A percentile compares a stretch with the other conserved stretches of the same genome.
These are phyloP conservation scores for Chlamydotis undulata DNA, from an alignment of 2,113 vertebrate species.

Conservation along the genomic window DNA sequence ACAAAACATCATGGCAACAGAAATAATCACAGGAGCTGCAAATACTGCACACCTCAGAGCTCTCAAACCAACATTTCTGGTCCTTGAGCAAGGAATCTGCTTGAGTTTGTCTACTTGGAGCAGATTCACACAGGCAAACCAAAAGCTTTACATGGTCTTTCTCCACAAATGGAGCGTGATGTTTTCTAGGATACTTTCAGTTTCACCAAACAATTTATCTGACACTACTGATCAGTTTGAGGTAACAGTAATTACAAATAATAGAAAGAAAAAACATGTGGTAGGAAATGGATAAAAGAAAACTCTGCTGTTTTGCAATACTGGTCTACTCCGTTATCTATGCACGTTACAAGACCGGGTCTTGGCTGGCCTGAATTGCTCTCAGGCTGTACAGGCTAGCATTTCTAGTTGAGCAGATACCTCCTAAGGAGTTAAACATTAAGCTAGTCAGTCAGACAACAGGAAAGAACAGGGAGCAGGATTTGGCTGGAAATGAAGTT, in stretches of 20 bases:
- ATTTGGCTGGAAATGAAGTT: not conserved
- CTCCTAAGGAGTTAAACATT: not conserved
- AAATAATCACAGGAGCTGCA: not conserved
- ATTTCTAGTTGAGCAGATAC: not conserved
- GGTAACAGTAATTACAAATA: not conserved
- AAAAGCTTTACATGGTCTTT: not conserved
- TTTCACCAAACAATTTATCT: not conserved
- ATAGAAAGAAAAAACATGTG: too few species aligned
- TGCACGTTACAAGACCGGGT: not conserved
- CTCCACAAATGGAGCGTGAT: accelerated
- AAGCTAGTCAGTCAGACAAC: not conserved
- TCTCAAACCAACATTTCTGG: not conserved
- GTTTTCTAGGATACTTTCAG: not conserved
- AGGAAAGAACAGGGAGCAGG: not conserved
- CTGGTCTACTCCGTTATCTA: not conserved
- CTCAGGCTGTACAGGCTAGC: not conserved
- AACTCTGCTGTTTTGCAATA: not conserved
- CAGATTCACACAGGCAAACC: not conserved
- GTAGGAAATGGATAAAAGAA: not conserved
- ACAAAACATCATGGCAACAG: not conserved
- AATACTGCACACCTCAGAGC: not conserved
- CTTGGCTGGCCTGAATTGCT: not conserved
- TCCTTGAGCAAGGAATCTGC: not conserved
- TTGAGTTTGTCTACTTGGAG: not conserved
- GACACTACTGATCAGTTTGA: accelerated